These are phyloP conservation scores for Monochamus saltuarius DNA, from an alignment of 1,140 invertebrate genomes.

Conservation along the genomic window DNA sequence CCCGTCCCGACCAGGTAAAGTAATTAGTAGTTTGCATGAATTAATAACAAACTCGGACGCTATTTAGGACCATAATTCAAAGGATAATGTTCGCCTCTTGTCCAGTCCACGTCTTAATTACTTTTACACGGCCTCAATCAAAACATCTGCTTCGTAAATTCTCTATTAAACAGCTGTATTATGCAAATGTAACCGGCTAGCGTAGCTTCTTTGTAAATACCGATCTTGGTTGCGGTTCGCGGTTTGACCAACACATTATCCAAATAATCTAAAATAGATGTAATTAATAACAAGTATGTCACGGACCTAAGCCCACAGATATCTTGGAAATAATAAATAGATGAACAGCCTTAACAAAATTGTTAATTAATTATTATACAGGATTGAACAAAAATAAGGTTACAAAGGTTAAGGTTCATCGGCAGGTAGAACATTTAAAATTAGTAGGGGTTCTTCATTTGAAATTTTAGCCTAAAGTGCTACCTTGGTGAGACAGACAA, in stretches of 20 bases:
- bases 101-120: conserved; percentile 34
- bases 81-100: conserved; percentile 33
- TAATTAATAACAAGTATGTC: too few species aligned
- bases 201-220: conserved; percentile 10
- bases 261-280: too few species aligned
- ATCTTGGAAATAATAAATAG: too few species aligned
- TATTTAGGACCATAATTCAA: conserved; percentile 35
- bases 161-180: conserved; percentile 21
- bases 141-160: conserved; percentile 40
- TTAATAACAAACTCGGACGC: conserved; percentile 36
- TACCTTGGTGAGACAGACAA: too few species aligned
- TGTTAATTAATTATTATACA: too few species aligned
- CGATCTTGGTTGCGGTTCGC: neutral
- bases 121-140: conserved; percentile 40
- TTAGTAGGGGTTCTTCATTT: too few species aligned
- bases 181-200: conserved; percentile 4
- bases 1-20: conserved; percentile 22
- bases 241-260: neutral
- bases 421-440: too few species aligned
- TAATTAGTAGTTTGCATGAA: conserved; percentile 42
- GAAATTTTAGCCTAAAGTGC: too few species aligned
- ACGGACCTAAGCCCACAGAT: too few species aligned
- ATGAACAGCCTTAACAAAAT: too few species aligned
- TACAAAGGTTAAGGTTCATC: too few species aligned
- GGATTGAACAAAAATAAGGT: too few species aligned